Conservation (phyloP, 2,797 vertebrate species). For the Sebastes oblongus region DNA sequence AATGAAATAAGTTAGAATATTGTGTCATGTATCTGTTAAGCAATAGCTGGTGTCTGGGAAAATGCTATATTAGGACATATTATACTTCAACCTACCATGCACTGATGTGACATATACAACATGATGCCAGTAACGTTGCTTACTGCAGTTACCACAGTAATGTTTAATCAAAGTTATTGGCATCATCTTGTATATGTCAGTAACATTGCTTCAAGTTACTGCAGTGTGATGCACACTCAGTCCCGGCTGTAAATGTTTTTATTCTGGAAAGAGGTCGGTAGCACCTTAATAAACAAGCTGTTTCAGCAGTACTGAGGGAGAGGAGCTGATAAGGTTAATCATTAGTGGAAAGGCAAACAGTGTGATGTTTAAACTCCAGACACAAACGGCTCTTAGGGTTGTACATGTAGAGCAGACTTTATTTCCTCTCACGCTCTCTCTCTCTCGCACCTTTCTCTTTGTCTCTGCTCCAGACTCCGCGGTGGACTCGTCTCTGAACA, state of each 20-base stretch:
- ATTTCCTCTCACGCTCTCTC: not conserved
- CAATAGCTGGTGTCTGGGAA: not conserved
- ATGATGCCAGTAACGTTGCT: not conserved
- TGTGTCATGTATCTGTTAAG: not conserved
- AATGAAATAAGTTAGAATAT: not conserved
- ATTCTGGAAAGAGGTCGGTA: slow-evolving; percentile 8
- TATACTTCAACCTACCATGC: not conserved
- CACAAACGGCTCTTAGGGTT: slow-evolving; percentile 29
- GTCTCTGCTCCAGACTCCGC: slow-evolving; percentile 80
- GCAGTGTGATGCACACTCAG: not conserved
- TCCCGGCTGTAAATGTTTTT: not conserved
- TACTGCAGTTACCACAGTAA: too few species aligned
- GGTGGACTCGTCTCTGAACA: slow-evolving; percentile 90
- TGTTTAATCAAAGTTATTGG: too few species aligned
- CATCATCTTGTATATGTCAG: too few species aligned
- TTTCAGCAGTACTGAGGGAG: slow-evolving; percentile 16
- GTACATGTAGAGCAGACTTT: not conserved
- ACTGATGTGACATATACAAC: not conserved
- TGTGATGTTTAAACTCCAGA: slow-evolving; percentile 23
- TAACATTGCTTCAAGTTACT: not conserved
- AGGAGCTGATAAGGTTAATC: slow-evolving; percentile 62
- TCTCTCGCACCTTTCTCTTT: not conserved
- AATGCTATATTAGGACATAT: not conserved
- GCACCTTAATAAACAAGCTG: slow-evolving; percentile 30
- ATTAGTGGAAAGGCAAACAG: slow-evolving; percentile 66